These are phyloP conservation scores for Pteruthius melanotis DNA, from an alignment of 2,113 vertebrate species.

Conservation along the genomic window DNA sequence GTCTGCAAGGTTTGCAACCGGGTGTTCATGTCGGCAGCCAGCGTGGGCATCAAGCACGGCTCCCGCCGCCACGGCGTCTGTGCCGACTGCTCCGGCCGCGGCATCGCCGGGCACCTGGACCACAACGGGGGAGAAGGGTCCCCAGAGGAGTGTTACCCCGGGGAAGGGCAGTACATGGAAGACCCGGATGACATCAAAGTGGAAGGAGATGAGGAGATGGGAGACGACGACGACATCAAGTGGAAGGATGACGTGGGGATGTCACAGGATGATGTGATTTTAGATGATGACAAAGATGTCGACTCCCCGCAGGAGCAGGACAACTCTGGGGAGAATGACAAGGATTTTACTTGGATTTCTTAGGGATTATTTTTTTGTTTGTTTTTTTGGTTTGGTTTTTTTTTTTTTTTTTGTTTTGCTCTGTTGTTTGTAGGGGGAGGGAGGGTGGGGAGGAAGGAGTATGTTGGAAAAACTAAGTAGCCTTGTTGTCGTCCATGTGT, in stretches of 20 bases:
- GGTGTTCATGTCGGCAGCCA: slow-evolving; percentile 96
- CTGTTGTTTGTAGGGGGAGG: slow-evolving; percentile 23
- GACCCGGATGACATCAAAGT: slow-evolving; percentile 77
- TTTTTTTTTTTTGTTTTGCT: neutral
- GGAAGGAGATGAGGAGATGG: slow-evolving; percentile 82
- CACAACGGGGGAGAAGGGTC: slow-evolving; percentile 82
- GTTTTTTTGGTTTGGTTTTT: no score
- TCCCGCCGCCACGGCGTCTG: slow-evolving; percentile 94
- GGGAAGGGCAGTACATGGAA: slow-evolving; percentile 86
- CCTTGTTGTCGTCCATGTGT: slow-evolving; percentile 63
- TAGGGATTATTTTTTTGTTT: slow-evolving; percentile 66
- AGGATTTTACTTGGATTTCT: slow-evolving; percentile 95
- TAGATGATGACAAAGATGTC: slow-evolving; percentile 84
- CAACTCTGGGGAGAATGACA: slow-evolving; percentile 82
- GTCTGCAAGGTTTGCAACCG: slow-evolving; percentile 97
- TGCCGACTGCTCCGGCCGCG: slow-evolving; percentile 86
- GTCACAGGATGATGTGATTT: slow-evolving; percentile 76
- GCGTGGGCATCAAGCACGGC: slow-evolving; percentile 96
- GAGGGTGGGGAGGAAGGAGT: neutral
- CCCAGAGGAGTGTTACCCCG: slow-evolving; percentile 84
- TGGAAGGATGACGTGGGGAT: slow-evolving; percentile 85
- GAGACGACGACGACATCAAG: slow-evolving; percentile 84
- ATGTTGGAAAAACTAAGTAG: slow-evolving; percentile 39
- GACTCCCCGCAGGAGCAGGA: slow-evolving; percentile 86
- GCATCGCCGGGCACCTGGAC: slow-evolving; percentile 81